These are phyloP conservation scores for Ambastaia sidthimunki DNA, from an alignment of 2,797 vertebrate species.

Conservation along the genomic window DNA sequence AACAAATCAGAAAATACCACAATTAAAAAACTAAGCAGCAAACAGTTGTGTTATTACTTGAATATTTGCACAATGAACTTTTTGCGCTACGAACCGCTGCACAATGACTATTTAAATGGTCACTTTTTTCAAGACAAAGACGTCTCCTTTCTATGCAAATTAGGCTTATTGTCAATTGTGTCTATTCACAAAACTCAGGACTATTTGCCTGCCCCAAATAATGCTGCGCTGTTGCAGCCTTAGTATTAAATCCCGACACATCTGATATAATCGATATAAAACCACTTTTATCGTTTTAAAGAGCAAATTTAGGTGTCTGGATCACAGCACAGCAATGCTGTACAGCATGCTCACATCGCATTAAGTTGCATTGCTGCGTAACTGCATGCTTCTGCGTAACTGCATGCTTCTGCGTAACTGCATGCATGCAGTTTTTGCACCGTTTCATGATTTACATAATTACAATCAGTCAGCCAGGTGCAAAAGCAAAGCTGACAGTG, in stretches of 20 bases:
- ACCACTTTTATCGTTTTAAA: background rate
- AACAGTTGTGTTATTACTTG: too few species aligned
- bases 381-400: too few species aligned
- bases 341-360: too few species aligned
- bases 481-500: too few species aligned
- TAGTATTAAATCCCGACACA: background rate
- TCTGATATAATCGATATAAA: background rate
- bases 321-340: too few species aligned
- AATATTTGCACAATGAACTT: too few species aligned
- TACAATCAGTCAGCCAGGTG: too few species aligned
- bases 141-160: constrained; percentile 3
- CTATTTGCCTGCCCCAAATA: background rate
- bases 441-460: background rate
- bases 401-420: too few species aligned
- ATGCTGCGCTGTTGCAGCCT: background rate
- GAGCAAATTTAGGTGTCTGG: too few species aligned
- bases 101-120: background rate
- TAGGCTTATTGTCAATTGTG: background rate
- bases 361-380: too few species aligned
- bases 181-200: background rate
- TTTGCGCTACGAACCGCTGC: too few species aligned
- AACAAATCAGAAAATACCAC: background rate
- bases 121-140: background rate
- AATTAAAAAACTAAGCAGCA: background rate
- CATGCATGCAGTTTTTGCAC: background rate